A percentile compares a stretch with the other conserved stretches of the same genome.
These are phyloP conservation scores for Epizoanthus illoricatus DNA, from an alignment of 92 coral and sea anemone genomes.

Conservation along the genomic window DNA sequence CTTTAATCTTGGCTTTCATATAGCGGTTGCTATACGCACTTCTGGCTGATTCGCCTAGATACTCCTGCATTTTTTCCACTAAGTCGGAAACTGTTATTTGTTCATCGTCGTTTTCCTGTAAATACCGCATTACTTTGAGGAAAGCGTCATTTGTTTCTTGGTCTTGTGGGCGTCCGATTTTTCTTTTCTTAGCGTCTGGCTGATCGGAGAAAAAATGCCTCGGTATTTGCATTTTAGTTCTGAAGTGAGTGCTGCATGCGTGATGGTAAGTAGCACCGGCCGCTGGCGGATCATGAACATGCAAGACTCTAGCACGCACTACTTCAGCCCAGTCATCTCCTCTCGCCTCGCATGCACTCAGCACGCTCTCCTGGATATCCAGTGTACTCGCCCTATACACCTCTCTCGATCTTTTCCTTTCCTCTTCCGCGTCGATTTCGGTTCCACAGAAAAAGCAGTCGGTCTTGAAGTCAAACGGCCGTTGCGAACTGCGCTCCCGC, in stretches of 20 bases:
- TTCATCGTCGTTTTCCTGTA: constrained; percentile 51
- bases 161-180: constrained; percentile 52
- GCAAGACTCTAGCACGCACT: constrained; percentile 23
- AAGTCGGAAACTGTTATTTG: constrained; percentile 19
- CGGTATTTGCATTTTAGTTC: constrained; percentile 24
- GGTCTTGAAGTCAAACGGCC: background rate
- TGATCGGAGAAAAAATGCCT: constrained; percentile 26
- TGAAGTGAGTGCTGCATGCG: constrained; percentile 25
- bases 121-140: constrained; percentile 24
- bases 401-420: constrained; percentile 17
- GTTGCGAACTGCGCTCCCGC: too few species aligned
- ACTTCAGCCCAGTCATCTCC: constrained; percentile 20
- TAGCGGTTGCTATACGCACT: constrained; percentile 4
- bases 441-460: background rate
- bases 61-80: background rate
- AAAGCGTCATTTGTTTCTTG: constrained; percentile 36
- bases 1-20: background rate
- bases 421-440: background rate
- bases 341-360: constrained; percentile 1
- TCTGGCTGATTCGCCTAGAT: background rate
- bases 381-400: constrained; percentile 1
- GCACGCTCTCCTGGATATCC: background rate
- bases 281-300: constrained; percentile 39
- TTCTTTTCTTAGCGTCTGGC: constrained; percentile 45
- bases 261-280: constrained; percentile 39